phyloP scores from a whole-genome alignment of 2,888 invertebrate genomes.

The Nephrotoma flavescens region DNA sequence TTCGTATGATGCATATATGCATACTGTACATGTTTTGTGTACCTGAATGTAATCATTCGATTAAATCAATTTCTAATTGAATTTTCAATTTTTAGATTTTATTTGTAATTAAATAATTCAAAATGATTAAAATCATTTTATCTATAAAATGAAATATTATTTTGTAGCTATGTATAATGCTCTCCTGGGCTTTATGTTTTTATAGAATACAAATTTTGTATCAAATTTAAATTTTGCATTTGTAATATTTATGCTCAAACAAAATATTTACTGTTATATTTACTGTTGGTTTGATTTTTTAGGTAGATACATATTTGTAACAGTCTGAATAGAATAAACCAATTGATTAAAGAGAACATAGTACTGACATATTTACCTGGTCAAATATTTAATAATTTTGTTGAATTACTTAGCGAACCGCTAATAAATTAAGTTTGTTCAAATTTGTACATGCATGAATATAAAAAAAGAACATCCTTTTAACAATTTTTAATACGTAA shows the following conservation, averaged over 20 bases:
- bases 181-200: background rate
- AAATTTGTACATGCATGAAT: no score
- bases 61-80: background rate
- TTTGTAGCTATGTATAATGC: background rate
- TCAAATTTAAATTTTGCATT: background rate
- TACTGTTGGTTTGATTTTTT: background rate
- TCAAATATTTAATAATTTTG: no score
- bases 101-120: background rate
- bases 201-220: background rate
- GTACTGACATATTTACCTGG: no score
- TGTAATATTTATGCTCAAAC: background rate
- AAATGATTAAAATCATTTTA: background rate
- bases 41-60: background rate
- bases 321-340: no score
- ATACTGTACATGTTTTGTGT: no score
- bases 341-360: no score
- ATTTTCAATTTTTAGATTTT: background rate
- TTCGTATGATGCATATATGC: no score
- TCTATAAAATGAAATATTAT: background rate
- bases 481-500: no score
- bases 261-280: background rate
- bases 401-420: no score
- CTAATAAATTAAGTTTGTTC: no score
- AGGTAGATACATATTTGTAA: background rate
- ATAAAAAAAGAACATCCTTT: no score